phyloP scores from a whole-genome alignment of 2,113 vertebrate genomes.

The Sceloporus tristichus region DNA sequence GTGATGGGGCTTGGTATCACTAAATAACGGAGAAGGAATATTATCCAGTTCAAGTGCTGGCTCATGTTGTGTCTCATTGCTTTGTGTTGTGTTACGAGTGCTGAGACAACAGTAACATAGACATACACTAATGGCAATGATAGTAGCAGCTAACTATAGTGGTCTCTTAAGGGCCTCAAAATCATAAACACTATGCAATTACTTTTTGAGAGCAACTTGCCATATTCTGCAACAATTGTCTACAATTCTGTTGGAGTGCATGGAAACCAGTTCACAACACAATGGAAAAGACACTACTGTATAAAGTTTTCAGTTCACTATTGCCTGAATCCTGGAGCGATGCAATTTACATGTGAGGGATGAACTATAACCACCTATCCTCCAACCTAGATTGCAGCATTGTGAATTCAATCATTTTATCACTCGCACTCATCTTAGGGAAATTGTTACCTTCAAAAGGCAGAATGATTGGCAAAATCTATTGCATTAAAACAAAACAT shows the following conservation, averaged over 20 bases:
- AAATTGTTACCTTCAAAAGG: neutral
- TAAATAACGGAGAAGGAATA: too few species aligned
- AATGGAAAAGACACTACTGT: neutral
- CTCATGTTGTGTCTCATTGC: too few species aligned
- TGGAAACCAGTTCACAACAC: neutral
- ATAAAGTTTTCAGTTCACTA: neutral
- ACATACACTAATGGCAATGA: too few species aligned
- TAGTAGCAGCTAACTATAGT: too few species aligned
- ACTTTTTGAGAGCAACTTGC: neutral
- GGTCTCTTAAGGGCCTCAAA: too few species aligned
- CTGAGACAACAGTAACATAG: neutral
- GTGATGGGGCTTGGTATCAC: too few species aligned
- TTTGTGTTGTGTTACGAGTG: neutral
- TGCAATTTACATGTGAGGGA: neutral
- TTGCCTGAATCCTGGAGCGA: neutral
- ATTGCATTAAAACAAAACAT: neutral
- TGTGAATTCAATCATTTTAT: constrained; percentile 4
- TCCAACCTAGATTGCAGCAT: neutral
- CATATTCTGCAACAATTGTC: neutral
- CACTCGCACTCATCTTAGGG: neutral
- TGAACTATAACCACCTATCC: constrained; percentile 1
- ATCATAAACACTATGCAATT: neutral
- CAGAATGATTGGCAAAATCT: neutral
- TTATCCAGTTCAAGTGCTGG: neutral
- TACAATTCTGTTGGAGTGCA: too few species aligned